Evolutionary conservation across 37 sponge, comb jelly and placozoan species (phyloP), one percentile per base, ranked within the genome.

Genomic region (Lycopodina hypogea): DNA sequence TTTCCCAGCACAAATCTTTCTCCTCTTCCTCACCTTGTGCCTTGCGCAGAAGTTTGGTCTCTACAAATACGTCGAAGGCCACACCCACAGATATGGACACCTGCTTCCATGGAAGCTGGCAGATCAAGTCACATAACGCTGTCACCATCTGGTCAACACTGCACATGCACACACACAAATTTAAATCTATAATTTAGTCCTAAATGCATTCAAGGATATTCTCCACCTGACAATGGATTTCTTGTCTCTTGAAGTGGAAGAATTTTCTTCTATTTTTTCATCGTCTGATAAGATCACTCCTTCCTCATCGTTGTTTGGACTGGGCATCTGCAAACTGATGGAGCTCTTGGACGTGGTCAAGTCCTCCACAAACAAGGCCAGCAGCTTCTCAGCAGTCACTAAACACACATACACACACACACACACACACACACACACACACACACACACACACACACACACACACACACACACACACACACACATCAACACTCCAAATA

Each of bases 91-190:
- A 52, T 2, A 36, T 65, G 48, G 55, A 67, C 17, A 74, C 82
- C 41, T 82, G 74, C 11, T 30, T 51, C 66, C 75, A 74, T 23
- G 48, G 50, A 8, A 82, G 75, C 66, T 64, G 65, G 28, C 65
- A 37, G 48, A 74, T 62, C 32, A 82, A 53, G 34, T 74, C 55
- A 9, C 35, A 61, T 26, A 82, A 18, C 67, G 32, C 48, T 18
- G 37, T 23, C 18, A 74, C 82, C 45, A 82, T 23, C 66, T 82
- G 74, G 32, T 82, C 82, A 34, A 73, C 14, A 19, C 82, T 82
- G 26, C 7, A 68, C 39, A 36, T 55, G 17, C 22, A 12, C 19
- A 62, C 62, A n/a, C 33, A 76, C 6, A 28, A 60, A 28, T 7
- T 7, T 29, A 28, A 28, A 28, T 12, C 29, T 6, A 28, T 6